Evolutionary conservation across 2,888 invertebrate species (phyloP).

Genomic region (Caenorhabditis sulstoni): DNA sequence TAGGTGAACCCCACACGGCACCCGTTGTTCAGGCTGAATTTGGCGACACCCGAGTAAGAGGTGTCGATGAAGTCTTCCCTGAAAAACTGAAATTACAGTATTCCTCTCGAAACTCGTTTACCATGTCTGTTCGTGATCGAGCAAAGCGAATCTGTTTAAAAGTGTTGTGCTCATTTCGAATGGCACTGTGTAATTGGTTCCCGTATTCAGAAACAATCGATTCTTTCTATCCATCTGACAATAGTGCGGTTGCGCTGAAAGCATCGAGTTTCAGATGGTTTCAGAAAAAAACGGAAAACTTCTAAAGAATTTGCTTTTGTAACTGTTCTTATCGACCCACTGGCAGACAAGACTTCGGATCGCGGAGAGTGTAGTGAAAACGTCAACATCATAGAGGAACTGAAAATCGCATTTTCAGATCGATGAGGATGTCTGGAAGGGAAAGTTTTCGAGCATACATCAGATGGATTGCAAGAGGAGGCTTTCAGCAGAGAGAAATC

Average conservation of each 20-base stretch:
- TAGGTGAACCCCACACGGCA: conserved; percentile 33
- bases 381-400: conserved; percentile 40
- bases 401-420: conserved; percentile 5
- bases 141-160: conserved; percentile 24
- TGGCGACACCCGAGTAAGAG: conserved; percentile 32
- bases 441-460: conserved; percentile 8
- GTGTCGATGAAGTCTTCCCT: conserved; percentile 34
- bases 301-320: conserved; percentile 27
- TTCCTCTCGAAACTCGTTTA: neutral
- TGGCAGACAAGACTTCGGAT: conserved; percentile 37
- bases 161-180: conserved; percentile 24
- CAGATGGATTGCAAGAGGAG: conserved; percentile 16
- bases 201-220: conserved; percentile 32
- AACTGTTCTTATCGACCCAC: conserved; percentile 20
- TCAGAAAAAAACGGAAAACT: neutral
- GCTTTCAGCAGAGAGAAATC: conserved; percentile 26
- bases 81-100: neutral
- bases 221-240: conserved; percentile 22
- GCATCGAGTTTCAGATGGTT: conserved; percentile 1
- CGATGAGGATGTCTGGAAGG: too few species aligned
- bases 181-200: conserved; percentile 37
- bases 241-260: conserved; percentile 25
- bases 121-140: conserved; percentile 38
- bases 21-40: conserved; percentile 30
- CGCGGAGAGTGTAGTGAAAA: conserved; percentile 41